Base-by-base conservation (phyloP, 2,113 vertebrate species). In the Trematomus loennbergii region DNA sequence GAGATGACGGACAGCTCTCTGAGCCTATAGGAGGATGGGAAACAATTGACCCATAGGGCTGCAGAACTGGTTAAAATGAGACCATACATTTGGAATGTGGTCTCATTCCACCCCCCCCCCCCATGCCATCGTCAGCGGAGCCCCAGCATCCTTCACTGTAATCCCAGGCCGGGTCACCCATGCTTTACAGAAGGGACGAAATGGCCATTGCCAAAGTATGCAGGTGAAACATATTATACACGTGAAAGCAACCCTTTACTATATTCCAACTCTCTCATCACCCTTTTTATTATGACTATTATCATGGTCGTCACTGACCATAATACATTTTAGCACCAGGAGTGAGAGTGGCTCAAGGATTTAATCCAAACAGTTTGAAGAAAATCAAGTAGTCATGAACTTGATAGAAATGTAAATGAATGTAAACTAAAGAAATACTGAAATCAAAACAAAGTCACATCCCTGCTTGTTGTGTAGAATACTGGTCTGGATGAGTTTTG, bases 241-340 rank as follows among this genome's bases (percentile, higher is more conserved):
- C 11, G 17, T 45, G 9, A 53, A 70, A 71, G 69, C 72, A 68
- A 49, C 13, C 1, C 40, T 57, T 72, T 74, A 66, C 54, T 76
- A 58, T 33, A 69, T 58, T 75, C 46, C 60, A 77, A 69, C 36
- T 60, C 43, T 59, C 60, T 77, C 43, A 62, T 63, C 64, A 73
- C 52, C 54, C 40, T 72, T 54, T 68, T 75, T 62, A 61, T 77
- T 64, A 49, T 43, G 49, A 77, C 46, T 57, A 64, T 12, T 59
- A 78, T 49, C 22, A 81, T 40, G 78, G 45, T 62, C n/a, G 2
- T 68, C 65, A 54, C 57, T 16, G 68, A 70, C 79, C 62, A 72
- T 46, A 40, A 73, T 68, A 78, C 60, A 75, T 83, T 53, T 73
- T 85, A 85, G 87, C 82, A 90, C 87, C 84, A 85, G 72, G 48